A percentile compares a stretch with the other conserved stretches of the same genome.
Evolutionary conservation across 2,888 invertebrate species (phyloP).

Genomic region (Scaeva pyrastri): DNA sequence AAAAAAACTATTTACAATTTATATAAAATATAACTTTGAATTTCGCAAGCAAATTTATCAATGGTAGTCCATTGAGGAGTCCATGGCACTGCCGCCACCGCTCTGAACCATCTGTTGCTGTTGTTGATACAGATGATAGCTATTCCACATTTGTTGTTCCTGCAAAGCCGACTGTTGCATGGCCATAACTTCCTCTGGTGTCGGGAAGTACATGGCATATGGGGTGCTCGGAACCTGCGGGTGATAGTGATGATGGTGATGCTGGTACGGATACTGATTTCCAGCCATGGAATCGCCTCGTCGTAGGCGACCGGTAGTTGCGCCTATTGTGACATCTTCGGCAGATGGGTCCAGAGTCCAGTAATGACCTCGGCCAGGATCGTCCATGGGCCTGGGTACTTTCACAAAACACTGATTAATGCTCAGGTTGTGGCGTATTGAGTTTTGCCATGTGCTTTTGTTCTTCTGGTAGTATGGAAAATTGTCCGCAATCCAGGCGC

Average conservation of each 20-base stretch:
- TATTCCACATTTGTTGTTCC: constrained; percentile 53
- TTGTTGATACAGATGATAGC: constrained; percentile 42
- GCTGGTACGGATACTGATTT: constrained; percentile 78
- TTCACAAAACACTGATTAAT: constrained; percentile 97
- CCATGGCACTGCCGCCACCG: constrained; percentile 13
- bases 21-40: background rate
- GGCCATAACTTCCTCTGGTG: constrained; percentile 76
- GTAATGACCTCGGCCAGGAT: constrained; percentile 99
- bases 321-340: constrained; percentile 98
- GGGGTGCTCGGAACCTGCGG: constrained; percentile 64
- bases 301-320: constrained; percentile 96
- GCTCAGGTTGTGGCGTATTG: constrained; percentile 86
- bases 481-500: constrained; percentile 98
- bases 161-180: constrained; percentile 58
- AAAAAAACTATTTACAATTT: constrained; percentile 21
- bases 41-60: constrained; percentile 21
- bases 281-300: constrained; percentile 82
- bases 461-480: constrained; percentile 98
- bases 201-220: constrained; percentile 80
- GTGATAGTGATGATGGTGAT: constrained; percentile 55
- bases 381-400: constrained; percentile 97
- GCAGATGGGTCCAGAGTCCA: constrained; percentile 98
- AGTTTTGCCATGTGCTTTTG: constrained; percentile 99
- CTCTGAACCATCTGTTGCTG: constrained; percentile 38
- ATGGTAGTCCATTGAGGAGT: constrained; percentile 30